phyloP scores from a whole-genome alignment of 1,140 invertebrate genomes.

The Ceratina japonica region DNA sequence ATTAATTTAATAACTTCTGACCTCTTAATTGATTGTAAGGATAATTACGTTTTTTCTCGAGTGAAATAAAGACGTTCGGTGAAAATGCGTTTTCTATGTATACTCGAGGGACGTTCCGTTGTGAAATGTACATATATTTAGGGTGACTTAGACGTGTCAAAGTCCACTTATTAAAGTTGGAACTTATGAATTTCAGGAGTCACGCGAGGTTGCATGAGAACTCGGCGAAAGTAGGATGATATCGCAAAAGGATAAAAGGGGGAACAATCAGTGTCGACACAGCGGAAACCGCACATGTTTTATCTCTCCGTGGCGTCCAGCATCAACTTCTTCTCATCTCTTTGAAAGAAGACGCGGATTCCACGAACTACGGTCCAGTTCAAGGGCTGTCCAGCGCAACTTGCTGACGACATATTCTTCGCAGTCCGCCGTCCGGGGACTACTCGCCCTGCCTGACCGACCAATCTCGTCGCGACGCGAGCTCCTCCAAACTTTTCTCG shows the following conservation, averaged over 20 bases:
- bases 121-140: too few species aligned
- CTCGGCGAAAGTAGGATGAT: neutral
- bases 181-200: neutral
- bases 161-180: too few species aligned
- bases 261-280: constrained; percentile 1
- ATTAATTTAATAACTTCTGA: too few species aligned
- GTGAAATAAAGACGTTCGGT: too few species aligned
- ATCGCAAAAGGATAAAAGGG: too few species aligned
- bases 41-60: too few species aligned
- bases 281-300: constrained; percentile 53
- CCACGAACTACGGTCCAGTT: constrained; percentile 41
- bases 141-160: too few species aligned
- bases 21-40: too few species aligned
- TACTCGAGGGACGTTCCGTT: too few species aligned
- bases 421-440: constrained; percentile 20
- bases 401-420: constrained; percentile 52
- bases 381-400: constrained; percentile 44
- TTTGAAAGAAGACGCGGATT: constrained; percentile 39
- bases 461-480: neutral
- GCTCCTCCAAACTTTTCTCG: neutral
- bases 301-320: constrained; percentile 48
- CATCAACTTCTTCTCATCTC: constrained; percentile 46
- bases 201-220: neutral
- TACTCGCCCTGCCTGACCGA: neutral
- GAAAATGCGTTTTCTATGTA: neutral